These are phyloP conservation scores for Drosophila takahashii DNA, from an alignment of 1,140 invertebrate genomes.

Conservation along the genomic window DNA sequence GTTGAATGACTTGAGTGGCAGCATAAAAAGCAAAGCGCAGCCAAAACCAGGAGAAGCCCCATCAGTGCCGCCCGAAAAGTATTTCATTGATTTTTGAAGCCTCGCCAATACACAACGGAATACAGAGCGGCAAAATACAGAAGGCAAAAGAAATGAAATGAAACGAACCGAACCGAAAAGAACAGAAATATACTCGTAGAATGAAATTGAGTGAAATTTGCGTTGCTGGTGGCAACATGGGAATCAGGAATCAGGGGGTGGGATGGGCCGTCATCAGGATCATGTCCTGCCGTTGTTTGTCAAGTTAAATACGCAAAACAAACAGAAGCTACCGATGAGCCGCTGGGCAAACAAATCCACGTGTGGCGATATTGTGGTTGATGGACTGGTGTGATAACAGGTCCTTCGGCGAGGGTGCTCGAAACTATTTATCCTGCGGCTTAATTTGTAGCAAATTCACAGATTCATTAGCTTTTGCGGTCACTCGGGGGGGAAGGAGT, in stretches of 20 bases:
- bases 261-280: slow-evolving; percentile 7
- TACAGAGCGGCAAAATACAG: slow-evolving; percentile 13
- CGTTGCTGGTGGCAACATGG: slow-evolving; percentile 43
- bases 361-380: slow-evolving; percentile 49
- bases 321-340: slow-evolving; percentile 56
- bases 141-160: slow-evolving; percentile 4
- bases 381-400: slow-evolving; percentile 65
- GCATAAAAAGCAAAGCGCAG: slow-evolving; percentile 75
- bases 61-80: slow-evolving; percentile 80
- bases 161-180: slow-evolving; percentile 3
- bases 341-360: slow-evolving; percentile 57
- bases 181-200: slow-evolving; percentile 17
- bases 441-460: slow-evolving; percentile 54
- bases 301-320: slow-evolving; percentile 63
- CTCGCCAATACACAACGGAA: slow-evolving; percentile 61
- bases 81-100: slow-evolving; percentile 84
- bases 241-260: slow-evolving; percentile 5
- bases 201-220: slow-evolving; percentile 45
- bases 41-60: slow-evolving; percentile 72
- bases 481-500: slow-evolving; percentile 33
- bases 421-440: slow-evolving; percentile 42
- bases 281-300: slow-evolving; percentile 36
- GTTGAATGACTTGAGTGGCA: slow-evolving; percentile 68
- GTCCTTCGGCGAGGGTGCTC: slow-evolving; percentile 21
- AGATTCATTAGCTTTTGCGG: slow-evolving; percentile 42